Percentiles rank a stretch among this genome's conserved stretches.
Evolutionary conservation across 1,140 invertebrate species (phyloP).

Genomic region (Drosophila quadrilineata): DNA sequence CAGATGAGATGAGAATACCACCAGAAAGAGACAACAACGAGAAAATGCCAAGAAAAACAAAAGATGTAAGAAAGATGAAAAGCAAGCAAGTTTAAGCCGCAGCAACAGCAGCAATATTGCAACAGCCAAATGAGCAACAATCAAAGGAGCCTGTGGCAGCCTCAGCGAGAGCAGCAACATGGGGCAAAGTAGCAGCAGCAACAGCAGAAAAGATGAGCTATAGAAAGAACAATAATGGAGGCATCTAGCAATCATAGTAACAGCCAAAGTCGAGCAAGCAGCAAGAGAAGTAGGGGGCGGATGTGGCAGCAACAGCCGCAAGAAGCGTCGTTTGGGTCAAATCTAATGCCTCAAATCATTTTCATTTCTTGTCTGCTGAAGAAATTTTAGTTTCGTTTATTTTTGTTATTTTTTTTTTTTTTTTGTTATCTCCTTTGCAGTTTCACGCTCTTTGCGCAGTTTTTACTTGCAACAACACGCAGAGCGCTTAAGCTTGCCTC

Average conservation of each 20-base stretch:
- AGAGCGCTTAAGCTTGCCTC: slow-evolving; percentile 53
- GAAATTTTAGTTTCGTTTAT: slow-evolving; percentile 14
- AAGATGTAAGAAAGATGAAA: no score
- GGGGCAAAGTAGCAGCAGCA: background rate
- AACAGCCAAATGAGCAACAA: no score
- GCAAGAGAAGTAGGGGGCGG: background rate
- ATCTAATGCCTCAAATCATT: slow-evolving; percentile 77
- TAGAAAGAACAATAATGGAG: no score
- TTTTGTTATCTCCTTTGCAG: slow-evolving; percentile 26
- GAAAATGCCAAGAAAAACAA: no score
- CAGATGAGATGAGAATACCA: no score
- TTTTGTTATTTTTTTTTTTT: background rate
- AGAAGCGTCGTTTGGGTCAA: slow-evolving; percentile 36
- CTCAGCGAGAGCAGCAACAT: no score
- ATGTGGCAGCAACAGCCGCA: slow-evolving; percentile 13
- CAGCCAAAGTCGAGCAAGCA: no score
- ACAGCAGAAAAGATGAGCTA: background rate
- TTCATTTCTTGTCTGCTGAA: slow-evolving; percentile 67
- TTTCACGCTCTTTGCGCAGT: slow-evolving; percentile 36
- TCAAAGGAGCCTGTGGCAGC: no score
- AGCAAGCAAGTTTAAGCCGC: no score
- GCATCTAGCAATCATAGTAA: no score
- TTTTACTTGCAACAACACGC: slow-evolving; percentile 57
- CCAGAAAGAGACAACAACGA: no score
- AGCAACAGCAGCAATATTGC: no score